Evolutionary conservation across 2,113 vertebrate species (phyloP), one percentile per base, ranked within the genome.

Genomic region (Pollimyrus isidori): DNA sequence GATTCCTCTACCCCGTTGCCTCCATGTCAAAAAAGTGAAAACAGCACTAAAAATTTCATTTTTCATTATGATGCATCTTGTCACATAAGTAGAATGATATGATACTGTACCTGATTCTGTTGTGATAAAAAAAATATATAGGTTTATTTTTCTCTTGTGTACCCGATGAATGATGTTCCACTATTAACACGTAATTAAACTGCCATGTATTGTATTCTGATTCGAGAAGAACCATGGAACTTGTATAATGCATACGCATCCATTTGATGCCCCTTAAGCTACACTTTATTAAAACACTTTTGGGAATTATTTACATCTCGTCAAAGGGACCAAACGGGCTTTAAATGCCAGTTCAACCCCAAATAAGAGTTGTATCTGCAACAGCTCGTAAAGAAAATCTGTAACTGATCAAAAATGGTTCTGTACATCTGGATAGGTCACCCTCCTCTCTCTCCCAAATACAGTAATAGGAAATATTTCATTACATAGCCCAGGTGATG

Each of bases 401-500:
- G 62, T 50, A 86, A 86, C 30, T 69, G 82, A 89, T 84, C 58
- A 89, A 53, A 89, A 89, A 86, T 73, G 23, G 23, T 69, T 56
- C 30, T 19, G 83, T 89, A 69, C 45, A 65, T 39, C 53, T 85
- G 82, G 89, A 42, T 19, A 80, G 73, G 82, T 84, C 82, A 58
- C 69, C 58, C 19, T 26, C 65, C 11, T 80, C 65, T 53, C 5
- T 35, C 58, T 84, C 86, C 49, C 46, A 46, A 48, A 65, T 76
- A n/a, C n/a, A n/a, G n/a, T n/a, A 87, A 76, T 87, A 73, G n/a
- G 65, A 86, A 48, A 88, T 48, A 62, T 87, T 90, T 88, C 80
- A 90, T 65, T 88, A 90, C 87, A 46, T 42, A 23, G 90, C 80
- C 26, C 87, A 88, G 90, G 80, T 88, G 87, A 88, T 48, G 30